Evolutionary conservation across 2,797 vertebrate genomes (phyloP), one percentile per base, ranked within the genome.

Genomic region (Eospalax fontanierii): DNA sequence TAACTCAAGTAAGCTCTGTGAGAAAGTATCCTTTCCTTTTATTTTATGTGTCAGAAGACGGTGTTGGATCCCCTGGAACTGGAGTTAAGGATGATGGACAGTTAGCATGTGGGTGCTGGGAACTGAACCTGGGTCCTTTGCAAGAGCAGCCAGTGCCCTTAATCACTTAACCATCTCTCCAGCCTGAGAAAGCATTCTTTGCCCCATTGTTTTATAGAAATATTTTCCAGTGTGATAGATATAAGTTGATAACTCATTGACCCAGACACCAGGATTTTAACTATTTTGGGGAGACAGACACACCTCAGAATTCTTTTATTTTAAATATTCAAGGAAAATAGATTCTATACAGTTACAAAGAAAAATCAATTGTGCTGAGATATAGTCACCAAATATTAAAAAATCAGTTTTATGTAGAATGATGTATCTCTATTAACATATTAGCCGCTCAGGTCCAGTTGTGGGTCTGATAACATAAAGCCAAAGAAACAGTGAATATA

Each of bases 341-440:
- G 75, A 43, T 88, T 63, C 76, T 16, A n/a, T 76, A 88, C 14
- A 28, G 81, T 76, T 90, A 66, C 74, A 85, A 84, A 90, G 68
- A 88, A 85, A 92, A 94, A 38, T 14, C 6, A 86, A 82, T 74
- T 88, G 6, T 35, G 54, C 9, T 76, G 14, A 86, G 90, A 93
- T 65, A 43, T 8, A 70, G 24, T 91, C 81, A 68, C 92, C 61
- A 89, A 81, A 85, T 85, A 85, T 82, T 75, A 14, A 50, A 70
- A 91, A 97, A 59, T 11, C 28, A 22, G 75, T 84, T 75, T 68
- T 78, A 66, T 70, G 70, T 12, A 91, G 33, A 79, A 71, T 73
- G 61, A 3, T 89, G 18, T 74, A 9, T 80, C 10, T 79, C 10
- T 95, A 73, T 76, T 70, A 84, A 84, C 18, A 90, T 61, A 59